Evolutionary conservation across 2,888 invertebrate genomes (phyloP), one percentile per base, ranked within the genome.

Genomic region (Cabera pusaria): DNA sequence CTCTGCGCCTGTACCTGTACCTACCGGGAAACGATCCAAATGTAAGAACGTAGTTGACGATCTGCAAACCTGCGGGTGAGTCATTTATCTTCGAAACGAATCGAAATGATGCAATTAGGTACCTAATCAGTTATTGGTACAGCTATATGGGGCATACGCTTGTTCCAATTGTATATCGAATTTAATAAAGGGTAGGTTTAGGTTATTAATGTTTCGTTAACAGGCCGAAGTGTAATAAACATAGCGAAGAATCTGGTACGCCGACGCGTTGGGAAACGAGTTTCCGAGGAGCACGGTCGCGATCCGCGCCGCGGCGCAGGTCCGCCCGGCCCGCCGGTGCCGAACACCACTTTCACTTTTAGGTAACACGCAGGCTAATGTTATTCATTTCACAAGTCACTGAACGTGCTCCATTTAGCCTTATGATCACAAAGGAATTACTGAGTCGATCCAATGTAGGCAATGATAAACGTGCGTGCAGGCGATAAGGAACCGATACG

Each of bases 61-160:
- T 35, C 6, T 47, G n/a, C n/a, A 34, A 42, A 23, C 33, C 40
- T 44, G 56, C 39, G 72, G n/a, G 72, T 72, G 72, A 72, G 72
- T 72, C 64, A 56, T 56, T 63, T 64, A 60, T 62, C 64, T 59
- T 52, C 51, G 56, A 56, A 56, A 56, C 55, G 52, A 48, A 49
- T 8, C 10, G 14, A 33, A 33, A 19, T 33, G 32, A 33, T 21
- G 22, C 29, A 22, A 32, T 11, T 17, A 16, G n/a, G n/a, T n/a
- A n/a, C n/a, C n/a, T n/a, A n/a, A n/a, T n/a, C n/a, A n/a, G n/a
- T n/a, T n/a, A n/a, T n/a, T n/a, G n/a, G n/a, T n/a, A n/a, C n/a
- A n/a, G n/a, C n/a, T n/a, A n/a, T n/a, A n/a, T n/a, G n/a, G n/a
- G n/a, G n/a, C n/a, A n/a, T n/a, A n/a, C n/a, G n/a, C n/a, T n/a